Evolutionary conservation across 2,797 vertebrate genomes (phyloP).

Genomic region (Staurois parvus): DNA sequence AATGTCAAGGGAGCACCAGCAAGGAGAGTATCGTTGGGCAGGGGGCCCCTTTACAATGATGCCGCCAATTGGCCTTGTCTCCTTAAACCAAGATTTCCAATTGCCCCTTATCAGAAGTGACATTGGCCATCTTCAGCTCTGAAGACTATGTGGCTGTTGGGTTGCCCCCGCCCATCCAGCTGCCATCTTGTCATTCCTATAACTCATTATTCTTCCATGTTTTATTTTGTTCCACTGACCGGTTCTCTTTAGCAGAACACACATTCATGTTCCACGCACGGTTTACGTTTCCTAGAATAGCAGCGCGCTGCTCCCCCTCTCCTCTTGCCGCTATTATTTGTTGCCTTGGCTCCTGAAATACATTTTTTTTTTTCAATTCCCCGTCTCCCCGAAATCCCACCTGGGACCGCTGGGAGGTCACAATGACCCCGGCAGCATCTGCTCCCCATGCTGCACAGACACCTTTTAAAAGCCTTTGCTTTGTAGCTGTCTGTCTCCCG

Average conservation of each 20-base stretch:
- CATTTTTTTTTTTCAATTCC: not conserved
- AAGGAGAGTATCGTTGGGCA: no score
- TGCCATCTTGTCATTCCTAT: no score
- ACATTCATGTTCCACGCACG: no score
- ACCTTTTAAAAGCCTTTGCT: constrained; percentile 18
- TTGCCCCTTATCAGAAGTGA: no score
- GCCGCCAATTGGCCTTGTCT: no score
- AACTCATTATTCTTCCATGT: no score
- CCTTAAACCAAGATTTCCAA: no score
- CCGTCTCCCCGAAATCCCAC: not conserved
- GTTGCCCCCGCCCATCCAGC: no score
- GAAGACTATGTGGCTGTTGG: no score
- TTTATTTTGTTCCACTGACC: not conserved
- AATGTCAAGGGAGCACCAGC: no score
- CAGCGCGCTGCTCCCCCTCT: not conserved
- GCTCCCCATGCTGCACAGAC: constrained; percentile 1
- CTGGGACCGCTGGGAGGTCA: not conserved
- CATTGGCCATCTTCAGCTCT: no score
- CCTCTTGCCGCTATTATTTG: not conserved
- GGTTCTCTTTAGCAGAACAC: not conserved
- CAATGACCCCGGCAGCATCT: constrained; percentile 34
- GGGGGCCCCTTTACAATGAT: no score
- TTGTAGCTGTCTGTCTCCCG: not conserved
- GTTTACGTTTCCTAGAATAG: not conserved
- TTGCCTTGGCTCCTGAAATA: not conserved